A percentile compares a stretch with the other conserved stretches of the same genome.
Evolutionary conservation across 2,888 invertebrate species (phyloP).

Genomic region (Plusia festucae): DNA sequence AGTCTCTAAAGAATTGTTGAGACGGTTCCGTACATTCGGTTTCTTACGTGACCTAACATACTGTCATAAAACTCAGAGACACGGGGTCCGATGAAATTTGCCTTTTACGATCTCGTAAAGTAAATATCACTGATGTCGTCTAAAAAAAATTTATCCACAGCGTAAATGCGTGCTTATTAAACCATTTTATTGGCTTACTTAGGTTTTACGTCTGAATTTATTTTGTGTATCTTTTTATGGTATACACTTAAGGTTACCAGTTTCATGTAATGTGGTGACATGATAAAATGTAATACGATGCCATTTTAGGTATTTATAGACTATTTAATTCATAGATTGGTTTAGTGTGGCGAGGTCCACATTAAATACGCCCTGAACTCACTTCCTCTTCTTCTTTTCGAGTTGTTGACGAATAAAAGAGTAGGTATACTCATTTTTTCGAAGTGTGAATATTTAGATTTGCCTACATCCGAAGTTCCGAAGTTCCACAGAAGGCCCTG

Average conservation of each 20-base stretch:
- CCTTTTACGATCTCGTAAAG: slow-evolving; percentile 79
- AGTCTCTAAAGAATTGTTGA: slow-evolving; percentile 54
- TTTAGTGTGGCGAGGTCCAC: neutral
- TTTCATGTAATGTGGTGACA: slow-evolving; percentile 41
- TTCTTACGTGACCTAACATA: slow-evolving; percentile 44
- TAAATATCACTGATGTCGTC: slow-evolving; percentile 75
- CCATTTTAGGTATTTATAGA: slow-evolving; percentile 37
- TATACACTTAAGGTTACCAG: slow-evolving; percentile 28
- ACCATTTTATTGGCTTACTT: slow-evolving; percentile 76
- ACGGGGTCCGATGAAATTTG: slow-evolving; percentile 65
- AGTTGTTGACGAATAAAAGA: too few species aligned
- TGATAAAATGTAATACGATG: slow-evolving; percentile 30
- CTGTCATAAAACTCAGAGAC: slow-evolving; percentile 59
- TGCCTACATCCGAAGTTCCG: too few species aligned
- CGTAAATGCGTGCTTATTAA: slow-evolving; percentile 76
- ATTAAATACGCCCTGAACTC: neutral
- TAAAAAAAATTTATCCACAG: slow-evolving; percentile 68
- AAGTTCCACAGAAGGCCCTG: too few species aligned
- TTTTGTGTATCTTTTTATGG: slow-evolving; percentile 61
- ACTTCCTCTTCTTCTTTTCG: too few species aligned
- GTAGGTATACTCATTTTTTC: too few species aligned
- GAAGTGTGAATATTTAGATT: too few species aligned
- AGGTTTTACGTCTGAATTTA: slow-evolving; percentile 68
- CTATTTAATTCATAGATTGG: slow-evolving; percentile 3
- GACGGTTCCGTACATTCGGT: slow-evolving; percentile 33